Percentiles rank a stretch among this genome's conserved stretches.
Conservation (phyloP, 2,113 vertebrate genomes). For the Nematolebias whitei region DNA sequence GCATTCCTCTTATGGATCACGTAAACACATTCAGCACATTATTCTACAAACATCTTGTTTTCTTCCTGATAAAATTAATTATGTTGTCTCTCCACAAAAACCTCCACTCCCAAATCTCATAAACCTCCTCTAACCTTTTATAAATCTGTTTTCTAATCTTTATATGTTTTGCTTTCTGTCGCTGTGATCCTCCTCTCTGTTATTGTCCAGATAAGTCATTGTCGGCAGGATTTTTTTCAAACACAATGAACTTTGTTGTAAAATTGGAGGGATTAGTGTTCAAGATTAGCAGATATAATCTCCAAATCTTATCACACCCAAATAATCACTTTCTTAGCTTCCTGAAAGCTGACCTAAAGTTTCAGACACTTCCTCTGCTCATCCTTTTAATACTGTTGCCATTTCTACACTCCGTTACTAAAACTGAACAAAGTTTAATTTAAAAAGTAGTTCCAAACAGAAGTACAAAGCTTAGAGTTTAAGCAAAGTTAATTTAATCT, state of each 20-base stretch:
- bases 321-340: conserved; percentile 22
- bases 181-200: conserved; percentile 29
- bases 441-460: neutral
- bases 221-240: conserved; percentile 47
- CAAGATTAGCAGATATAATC: conserved; percentile 65
- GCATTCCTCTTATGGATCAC: too few relatives aligned
- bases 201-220: conserved; percentile 61
- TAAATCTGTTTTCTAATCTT: conserved; percentile 50
- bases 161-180: conserved; percentile 48
- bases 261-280: conserved; percentile 61
- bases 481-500: conserved; percentile 24
- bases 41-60: conserved; percentile 68
- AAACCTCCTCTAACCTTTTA: conserved; percentile 66
- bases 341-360: conserved; percentile 15
- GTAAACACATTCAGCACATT: too few relatives aligned
- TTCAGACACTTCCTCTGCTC: conserved; percentile 12
- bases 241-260: conserved; percentile 60
- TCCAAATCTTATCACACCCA: conserved; percentile 26
- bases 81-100: conserved; percentile 62
- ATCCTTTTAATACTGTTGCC: conserved; percentile 7
- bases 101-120: conserved; percentile 64
- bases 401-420: conserved; percentile 30
- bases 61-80: conserved; percentile 64
- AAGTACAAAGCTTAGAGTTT: neutral
- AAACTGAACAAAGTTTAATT: neutral